These are phyloP conservation scores for Dissostichus mawsoni DNA, from an alignment of 2,113 vertebrate genomes.

Conservation along the genomic window DNA sequence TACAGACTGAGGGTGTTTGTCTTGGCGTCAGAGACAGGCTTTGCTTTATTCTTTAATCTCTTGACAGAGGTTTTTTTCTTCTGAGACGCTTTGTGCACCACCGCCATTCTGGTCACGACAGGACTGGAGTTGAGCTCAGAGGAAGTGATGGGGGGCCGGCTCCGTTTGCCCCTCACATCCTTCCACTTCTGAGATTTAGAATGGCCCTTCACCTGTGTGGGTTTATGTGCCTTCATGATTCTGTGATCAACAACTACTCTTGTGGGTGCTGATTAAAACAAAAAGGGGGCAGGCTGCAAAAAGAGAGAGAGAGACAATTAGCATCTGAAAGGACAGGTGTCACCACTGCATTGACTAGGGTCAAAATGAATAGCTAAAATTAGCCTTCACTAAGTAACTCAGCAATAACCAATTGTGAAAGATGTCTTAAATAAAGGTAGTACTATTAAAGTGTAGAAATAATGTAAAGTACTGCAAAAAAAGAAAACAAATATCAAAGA, in stretches of 20 bases:
- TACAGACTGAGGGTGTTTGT: constrained; percentile 16
- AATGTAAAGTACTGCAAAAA: no score
- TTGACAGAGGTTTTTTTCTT: constrained; percentile 78
- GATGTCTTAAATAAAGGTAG: no score
- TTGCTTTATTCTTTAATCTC: constrained; percentile 76
- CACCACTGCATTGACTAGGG: background rate
- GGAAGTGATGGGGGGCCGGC: constrained; percentile 47
- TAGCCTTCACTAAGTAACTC: no score
- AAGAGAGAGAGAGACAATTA: background rate
- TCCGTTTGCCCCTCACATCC: constrained; percentile 61
- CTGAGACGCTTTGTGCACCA: constrained; percentile 62
- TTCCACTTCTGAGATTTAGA: constrained; percentile 79
- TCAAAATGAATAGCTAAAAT: background rate
- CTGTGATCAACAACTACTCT: background rate
- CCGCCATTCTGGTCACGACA: constrained; percentile 49
- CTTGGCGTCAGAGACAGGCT: constrained; percentile 51
- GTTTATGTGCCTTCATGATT: constrained; percentile 83
- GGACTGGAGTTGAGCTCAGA: constrained; percentile 55
- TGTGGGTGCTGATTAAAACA: constrained; percentile 10
- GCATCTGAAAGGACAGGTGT: background rate
- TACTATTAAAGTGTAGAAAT: no score
- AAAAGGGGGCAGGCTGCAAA: constrained; percentile 37
- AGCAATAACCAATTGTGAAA: no score
- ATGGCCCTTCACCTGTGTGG: constrained; percentile 44
- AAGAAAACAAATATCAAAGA: no score